Percentiles rank a stretch among this genome's conserved stretches.
Conservation (phyloP, 2,797 vertebrate species). For the Poeciliopsis gracilis region DNA sequence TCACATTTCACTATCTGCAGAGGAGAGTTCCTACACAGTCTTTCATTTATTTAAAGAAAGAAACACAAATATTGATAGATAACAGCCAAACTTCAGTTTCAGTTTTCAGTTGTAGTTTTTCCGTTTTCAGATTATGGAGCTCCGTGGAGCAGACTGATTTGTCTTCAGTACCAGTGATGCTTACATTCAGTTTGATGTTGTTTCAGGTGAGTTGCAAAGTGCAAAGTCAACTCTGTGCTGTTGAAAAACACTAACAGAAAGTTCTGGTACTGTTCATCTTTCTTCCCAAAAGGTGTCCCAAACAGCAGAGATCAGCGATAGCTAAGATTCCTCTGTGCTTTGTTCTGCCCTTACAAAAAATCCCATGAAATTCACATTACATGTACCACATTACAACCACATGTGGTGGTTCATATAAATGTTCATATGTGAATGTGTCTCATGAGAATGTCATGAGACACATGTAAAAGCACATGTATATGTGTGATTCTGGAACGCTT, state of each 20-base stretch:
- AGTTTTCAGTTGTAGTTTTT: neutral
- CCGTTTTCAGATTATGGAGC: neutral
- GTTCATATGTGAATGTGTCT: too few relatives aligned
- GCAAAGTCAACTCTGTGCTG: neutral
- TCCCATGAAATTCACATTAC: too few relatives aligned
- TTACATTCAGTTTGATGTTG: neutral
- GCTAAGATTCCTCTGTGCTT: neutral
- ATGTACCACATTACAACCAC: too few relatives aligned
- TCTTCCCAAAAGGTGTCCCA: too few relatives aligned
- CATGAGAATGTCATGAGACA: too few relatives aligned
- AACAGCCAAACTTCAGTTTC: neutral
- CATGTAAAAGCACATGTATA: too few relatives aligned
- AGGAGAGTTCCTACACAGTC: neutral
- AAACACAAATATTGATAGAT: neutral
- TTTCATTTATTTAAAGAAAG: neutral
- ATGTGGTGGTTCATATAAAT: too few relatives aligned
- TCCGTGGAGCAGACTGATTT: neutral
- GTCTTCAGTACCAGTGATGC: neutral
- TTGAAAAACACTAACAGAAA: neutral
- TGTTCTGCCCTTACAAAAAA: neutral
- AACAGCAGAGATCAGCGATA: neutral
- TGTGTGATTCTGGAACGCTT: too few relatives aligned
- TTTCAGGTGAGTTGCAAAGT: neutral
- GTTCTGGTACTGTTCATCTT: neutral
- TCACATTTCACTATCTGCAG: neutral